These are phyloP conservation scores for Nomada fabriciana DNA, from an alignment of 2,888 invertebrate genomes.

Conservation along the genomic window DNA sequence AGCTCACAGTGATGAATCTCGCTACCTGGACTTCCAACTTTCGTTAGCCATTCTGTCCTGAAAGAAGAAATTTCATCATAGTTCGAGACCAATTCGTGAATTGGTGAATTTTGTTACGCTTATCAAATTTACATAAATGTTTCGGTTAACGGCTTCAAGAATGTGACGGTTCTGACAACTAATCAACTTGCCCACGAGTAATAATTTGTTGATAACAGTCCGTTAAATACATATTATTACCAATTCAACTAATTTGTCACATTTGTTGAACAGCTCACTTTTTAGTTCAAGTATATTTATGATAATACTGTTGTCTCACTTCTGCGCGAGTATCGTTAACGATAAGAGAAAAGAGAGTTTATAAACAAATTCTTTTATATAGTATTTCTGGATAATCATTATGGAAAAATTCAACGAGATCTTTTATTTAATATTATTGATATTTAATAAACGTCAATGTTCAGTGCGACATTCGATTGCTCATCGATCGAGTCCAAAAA, in stretches of 20 bases:
- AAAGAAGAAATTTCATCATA: constrained; percentile 42
- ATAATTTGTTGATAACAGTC: not conserved
- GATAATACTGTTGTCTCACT: not conserved
- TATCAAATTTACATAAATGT: not conserved
- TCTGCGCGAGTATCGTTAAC: not conserved
- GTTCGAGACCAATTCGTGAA: not conserved
- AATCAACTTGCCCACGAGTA: not conserved
- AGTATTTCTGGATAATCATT: not conserved
- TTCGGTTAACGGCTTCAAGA: not conserved
- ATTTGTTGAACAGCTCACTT: no score
- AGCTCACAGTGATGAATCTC: constrained; percentile 93
- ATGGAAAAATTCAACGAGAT: not conserved
- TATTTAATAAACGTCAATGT: not conserved
- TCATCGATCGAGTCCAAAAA: not conserved
- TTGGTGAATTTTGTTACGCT: not conserved
- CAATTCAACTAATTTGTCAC: no score
- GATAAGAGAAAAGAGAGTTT: not conserved
- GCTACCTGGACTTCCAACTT: constrained; percentile 93
- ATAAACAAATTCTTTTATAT: not conserved
- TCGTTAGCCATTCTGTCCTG: constrained; percentile 93
- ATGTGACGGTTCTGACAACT: not conserved
- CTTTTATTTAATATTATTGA: not conserved
- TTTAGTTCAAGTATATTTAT: not conserved
- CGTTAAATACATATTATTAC: not conserved
- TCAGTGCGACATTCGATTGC: not conserved